Conservation (phyloP, 2,888 invertebrate genomes). For the Cabera pusaria region DNA sequence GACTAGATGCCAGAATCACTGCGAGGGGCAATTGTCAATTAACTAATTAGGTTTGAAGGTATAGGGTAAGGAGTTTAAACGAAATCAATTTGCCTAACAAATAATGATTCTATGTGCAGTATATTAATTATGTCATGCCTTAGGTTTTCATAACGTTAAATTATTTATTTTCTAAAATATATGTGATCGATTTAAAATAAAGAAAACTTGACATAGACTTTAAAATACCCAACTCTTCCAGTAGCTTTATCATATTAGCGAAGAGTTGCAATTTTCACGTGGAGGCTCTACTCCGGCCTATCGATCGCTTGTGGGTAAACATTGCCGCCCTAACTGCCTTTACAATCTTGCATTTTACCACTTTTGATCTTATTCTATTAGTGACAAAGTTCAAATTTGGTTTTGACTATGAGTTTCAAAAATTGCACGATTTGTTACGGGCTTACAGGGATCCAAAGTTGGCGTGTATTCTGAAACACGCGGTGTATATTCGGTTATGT, state of each 20-base stretch:
- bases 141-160: too few species aligned
- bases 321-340: conserved; percentile 65
- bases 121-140: too few species aligned
- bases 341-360: conserved; percentile 38
- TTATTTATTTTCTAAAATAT: too few species aligned
- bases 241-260: conserved; percentile 52
- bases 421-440: conserved; percentile 31
- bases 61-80: too few species aligned
- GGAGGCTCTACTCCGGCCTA: conserved; percentile 61
- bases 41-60: too few species aligned
- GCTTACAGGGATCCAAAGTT: conserved; percentile 30
- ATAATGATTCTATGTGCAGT: too few species aligned
- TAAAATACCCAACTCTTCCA: too few species aligned
- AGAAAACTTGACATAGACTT: too few species aligned
- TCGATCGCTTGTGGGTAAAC: conserved; percentile 80
- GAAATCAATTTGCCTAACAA: too few species aligned
- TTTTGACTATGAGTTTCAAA: conserved; percentile 4
- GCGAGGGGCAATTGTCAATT: too few species aligned
- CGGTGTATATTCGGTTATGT: conserved; percentile 17
- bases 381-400: conserved; percentile 25
- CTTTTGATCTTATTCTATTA: conserved; percentile 23
- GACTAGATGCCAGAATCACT: too few species aligned
- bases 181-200: too few species aligned
- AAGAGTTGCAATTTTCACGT: conserved; percentile 79
- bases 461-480: conserved; percentile 24